Base-by-base conservation (phyloP, 2,797 vertebrate genomes). In the Pseudopleuronectes americanus region DNA sequence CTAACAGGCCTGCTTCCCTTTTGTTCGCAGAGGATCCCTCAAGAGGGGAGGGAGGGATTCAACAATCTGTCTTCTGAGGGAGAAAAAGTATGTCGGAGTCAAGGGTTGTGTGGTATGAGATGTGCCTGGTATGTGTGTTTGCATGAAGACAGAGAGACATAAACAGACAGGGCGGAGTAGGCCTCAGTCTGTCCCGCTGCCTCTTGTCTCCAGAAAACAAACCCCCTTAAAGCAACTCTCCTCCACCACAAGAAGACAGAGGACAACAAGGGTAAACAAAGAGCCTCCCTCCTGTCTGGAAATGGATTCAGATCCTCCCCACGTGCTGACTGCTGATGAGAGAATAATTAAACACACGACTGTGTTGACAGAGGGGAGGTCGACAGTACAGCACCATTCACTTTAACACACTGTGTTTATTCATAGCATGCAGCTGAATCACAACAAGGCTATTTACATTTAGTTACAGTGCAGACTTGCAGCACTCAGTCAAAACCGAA, bases 211-310 rank as follows among this genome's bases (percentile, higher is more conserved):
- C 68, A 68, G 26, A 77, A 70, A 64, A 69, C 76, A 71, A 63
- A 61, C 65, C 63, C 61, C 71, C 45, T 45, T 23, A 60, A 73
- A 75, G 17, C 71, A 65, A 65, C 74, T 58, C 58, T 31, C 51
- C 77, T 38, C 24, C 0, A 24, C 77, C 49, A 33, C 74, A 69
- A 67, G 60, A 41, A 75, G 45, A 68, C 64, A 71, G 56, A 82
- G 69, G 83, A 85, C 63, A 83, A 71, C 62, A 62, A 24, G 49
- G 67, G 81, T 68, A 80, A 83, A 88, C 80, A 81, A 67, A 65
- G 63, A 67, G 21, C n/a, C 69, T 68, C 72, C 65, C 79, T 57
- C 65, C 66, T 52, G 48, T 45, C 68, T 84, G 68, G 23, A 59
- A 31, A 64, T 24, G 22, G 52, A 69, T 64, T 54, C 60, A 56